Conservation (phyloP, 2,888 invertebrate genomes). For the Amphiduros pacificus region DNA sequence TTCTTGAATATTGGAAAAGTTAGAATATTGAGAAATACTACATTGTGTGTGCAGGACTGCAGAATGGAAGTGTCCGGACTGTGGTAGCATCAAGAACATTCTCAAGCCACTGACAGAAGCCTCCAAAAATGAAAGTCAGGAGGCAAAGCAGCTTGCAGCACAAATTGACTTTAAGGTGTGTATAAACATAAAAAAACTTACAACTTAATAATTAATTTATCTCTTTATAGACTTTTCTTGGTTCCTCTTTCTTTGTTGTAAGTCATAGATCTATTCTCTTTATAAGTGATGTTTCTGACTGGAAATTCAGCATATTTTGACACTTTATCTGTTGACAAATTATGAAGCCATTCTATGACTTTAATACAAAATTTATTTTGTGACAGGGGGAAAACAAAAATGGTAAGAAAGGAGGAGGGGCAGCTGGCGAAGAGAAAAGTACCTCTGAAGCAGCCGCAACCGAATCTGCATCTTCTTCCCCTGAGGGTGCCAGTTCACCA, state of each 20-base stretch:
- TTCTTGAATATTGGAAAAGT: no score
- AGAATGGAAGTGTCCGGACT: conserved; percentile 69
- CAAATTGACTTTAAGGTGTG: conserved; percentile 58
- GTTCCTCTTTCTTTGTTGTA: no score
- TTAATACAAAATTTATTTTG: no score
- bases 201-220: no score
- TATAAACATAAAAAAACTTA: no score
- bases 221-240: no score
- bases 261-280: no score
- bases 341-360: no score
- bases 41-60: conserved; percentile 63
- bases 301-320: no score
- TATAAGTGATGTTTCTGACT: no score
- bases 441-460: background rate
- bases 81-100: conserved; percentile 67
- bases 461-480: background rate
- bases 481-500: background rate
- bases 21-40: no score
- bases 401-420: background rate
- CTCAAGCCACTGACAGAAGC: conserved; percentile 58
- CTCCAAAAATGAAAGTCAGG: conserved; percentile 50
- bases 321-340: no score
- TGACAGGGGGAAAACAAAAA: conserved; percentile 16
- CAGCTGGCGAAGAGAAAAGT: background rate
- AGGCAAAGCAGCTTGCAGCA: conserved; percentile 59